Base-by-base conservation (phyloP, 2,113 vertebrate species). In the Cyprinus carpio region DNA sequence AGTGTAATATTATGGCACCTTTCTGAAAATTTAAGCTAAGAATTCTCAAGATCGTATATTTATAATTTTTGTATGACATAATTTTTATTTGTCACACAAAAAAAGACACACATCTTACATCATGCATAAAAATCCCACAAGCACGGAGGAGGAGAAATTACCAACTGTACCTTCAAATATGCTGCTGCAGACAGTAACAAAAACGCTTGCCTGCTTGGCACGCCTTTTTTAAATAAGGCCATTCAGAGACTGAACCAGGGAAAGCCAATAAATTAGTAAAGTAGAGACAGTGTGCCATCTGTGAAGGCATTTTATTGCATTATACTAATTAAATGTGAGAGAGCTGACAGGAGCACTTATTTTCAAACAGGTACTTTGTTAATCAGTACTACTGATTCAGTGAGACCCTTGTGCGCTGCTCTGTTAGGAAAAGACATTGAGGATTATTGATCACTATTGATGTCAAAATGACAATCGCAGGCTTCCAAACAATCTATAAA, bases 361-460 rank as follows among this genome's bases (percentile, higher is more conserved):
- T 64, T 18, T 27, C 18, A 67, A 76, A 43, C 40, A 43, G 40
- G 40, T 43, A 43, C 74, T 84, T 34, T 54, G 65, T 49, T 43
- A 75, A 72, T 56, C 15, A 51, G n/a, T 10, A 43, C 31, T 76
- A 2, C 37, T 54, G 49, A 15, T 51, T 27, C 20, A 23, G 7
- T 40, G 69, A 37, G 69, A 72, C 69, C 29, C n/a, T 72, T 72
- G 20, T n/a, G 13, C 4, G 23, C 69, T 25, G 37, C 69, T 72
- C 69, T 23, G 23, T n/a, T 25, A 43, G 34, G 34, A 72, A 43
- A 72, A 4, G 69, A 13, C 37, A 43, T 13, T 37, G 75, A 77
- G 69, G 27, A 54, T 77, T 77, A 77, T 23, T 12, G 49, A 77
- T 56, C 16, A 77, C 75, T 76, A 31, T 6, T 77, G 75, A 76